Conservation (phyloP, 2,113 vertebrate species). For the Tupaia chinensis region DNA sequence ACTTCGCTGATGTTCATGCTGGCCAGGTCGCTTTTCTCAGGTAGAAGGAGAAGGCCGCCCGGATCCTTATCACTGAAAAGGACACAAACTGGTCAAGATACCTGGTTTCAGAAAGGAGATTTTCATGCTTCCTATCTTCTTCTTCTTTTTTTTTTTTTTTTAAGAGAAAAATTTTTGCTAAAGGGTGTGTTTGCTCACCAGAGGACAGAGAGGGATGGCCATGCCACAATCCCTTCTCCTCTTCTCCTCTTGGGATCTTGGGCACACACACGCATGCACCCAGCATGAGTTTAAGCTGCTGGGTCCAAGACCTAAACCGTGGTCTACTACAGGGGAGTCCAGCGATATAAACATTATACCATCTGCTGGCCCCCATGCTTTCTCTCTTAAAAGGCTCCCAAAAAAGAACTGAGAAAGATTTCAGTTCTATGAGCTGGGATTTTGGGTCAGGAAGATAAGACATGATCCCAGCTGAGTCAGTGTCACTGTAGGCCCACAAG, state of each 20-base stretch:
- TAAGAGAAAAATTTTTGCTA: too few species aligned
- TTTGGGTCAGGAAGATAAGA: not conserved
- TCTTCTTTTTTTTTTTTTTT: not conserved
- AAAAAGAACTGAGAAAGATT: not conserved
- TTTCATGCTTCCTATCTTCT: constrained; percentile 11
- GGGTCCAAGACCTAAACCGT: too few species aligned
- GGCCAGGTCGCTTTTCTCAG: constrained; percentile 91
- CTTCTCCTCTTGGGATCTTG: too few species aligned
- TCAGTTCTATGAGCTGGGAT: not conserved
- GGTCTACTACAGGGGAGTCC: too few species aligned
- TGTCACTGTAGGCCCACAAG: not conserved
- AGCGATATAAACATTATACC: too few species aligned
- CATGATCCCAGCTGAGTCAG: not conserved
- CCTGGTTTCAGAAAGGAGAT: not conserved
- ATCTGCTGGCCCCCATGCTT: not conserved
- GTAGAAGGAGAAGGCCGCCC: constrained; percentile 94
- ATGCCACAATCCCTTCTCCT: too few species aligned
- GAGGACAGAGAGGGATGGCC: too few species aligned
- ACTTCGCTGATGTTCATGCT: constrained; percentile 92
- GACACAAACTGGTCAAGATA: constrained; percentile 33
- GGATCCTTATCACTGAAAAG: constrained; percentile 94
- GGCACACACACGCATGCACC: too few species aligned
- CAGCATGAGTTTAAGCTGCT: too few species aligned
- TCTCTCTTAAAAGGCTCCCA: not conserved
- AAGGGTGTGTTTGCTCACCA: too few species aligned